phyloP scores from a whole-genome alignment of 2,113 vertebrate species.

The Progne subis region DNA sequence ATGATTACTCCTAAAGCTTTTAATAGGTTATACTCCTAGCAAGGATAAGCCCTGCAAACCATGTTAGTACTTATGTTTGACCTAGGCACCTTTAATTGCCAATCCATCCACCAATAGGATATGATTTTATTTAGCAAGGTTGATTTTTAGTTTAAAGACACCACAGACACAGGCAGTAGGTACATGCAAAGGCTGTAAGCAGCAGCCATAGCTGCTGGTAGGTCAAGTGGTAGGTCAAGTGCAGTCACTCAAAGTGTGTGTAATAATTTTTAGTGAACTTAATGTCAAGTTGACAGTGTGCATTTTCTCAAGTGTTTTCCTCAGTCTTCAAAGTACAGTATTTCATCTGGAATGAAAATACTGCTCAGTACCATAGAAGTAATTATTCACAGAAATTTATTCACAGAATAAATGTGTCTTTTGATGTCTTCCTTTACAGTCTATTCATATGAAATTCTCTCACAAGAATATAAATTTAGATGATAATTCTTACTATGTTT shows the following conservation, averaged over 20 bases:
- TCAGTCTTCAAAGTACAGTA: background rate
- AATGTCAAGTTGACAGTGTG: background rate
- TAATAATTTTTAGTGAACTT: background rate
- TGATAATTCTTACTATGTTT: background rate
- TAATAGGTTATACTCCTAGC: background rate
- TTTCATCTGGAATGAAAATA: background rate
- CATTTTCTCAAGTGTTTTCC: background rate
- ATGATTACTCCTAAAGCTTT: constrained; percentile 23
- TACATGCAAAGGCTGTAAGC: background rate
- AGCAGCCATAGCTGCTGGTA: background rate
- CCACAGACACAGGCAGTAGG: background rate
- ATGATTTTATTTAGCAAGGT: background rate
- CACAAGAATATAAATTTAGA: background rate
- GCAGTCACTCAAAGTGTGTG: background rate
- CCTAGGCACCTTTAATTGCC: background rate
- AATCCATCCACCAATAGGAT: background rate
- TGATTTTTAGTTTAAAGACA: background rate
- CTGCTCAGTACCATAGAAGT: background rate
- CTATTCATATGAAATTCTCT: background rate
- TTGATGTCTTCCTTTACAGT: background rate
- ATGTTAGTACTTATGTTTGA: background rate
- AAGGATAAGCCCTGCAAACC: constrained; percentile 5
- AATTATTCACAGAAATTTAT: background rate
- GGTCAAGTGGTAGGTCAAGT: background rate
- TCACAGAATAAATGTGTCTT: background rate